phyloP scores from a whole-genome alignment of 2,888 invertebrate species.

The Corbicula japonica region DNA sequence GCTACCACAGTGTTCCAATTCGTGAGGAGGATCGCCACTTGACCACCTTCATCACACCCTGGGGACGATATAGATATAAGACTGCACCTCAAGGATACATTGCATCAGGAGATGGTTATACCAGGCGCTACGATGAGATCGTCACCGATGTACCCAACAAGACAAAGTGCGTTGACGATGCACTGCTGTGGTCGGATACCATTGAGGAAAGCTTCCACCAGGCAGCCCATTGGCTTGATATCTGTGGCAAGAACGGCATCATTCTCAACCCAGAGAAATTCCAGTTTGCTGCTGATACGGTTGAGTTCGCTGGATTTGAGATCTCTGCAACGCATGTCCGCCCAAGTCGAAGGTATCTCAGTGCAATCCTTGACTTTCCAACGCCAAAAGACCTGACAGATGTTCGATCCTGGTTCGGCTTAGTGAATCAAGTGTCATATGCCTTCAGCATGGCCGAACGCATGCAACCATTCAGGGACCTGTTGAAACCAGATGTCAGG shows the following conservation, averaged over 20 bases:
- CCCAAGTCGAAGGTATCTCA: slow-evolving; percentile 55
- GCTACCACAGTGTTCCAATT: slow-evolving; percentile 62
- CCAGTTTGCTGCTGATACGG: slow-evolving; percentile 54
- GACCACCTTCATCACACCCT: slow-evolving; percentile 71
- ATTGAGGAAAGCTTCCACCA: slow-evolving; percentile 63
- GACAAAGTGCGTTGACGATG: slow-evolving; percentile 48
- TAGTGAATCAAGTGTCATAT: slow-evolving; percentile 73
- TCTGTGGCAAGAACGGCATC: slow-evolving; percentile 68
- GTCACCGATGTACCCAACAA: slow-evolving; percentile 45
- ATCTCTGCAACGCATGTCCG: slow-evolving; percentile 52
- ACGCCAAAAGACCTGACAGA: slow-evolving; percentile 67
- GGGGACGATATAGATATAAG: slow-evolving; percentile 69
- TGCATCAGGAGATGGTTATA: slow-evolving; percentile 67
- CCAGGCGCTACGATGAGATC: slow-evolving; percentile 68
- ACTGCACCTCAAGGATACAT: slow-evolving; percentile 64
- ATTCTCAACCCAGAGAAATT: slow-evolving; percentile 68
- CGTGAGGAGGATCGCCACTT: slow-evolving; percentile 58
- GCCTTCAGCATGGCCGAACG: slow-evolving; percentile 69
- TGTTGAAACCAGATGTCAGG: slow-evolving; percentile 64
- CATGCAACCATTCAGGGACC: slow-evolving; percentile 69
- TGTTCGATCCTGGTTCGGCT: slow-evolving; percentile 73
- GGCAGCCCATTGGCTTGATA: slow-evolving; percentile 66
- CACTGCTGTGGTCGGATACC: slow-evolving; percentile 45
- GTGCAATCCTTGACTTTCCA: slow-evolving; percentile 67
- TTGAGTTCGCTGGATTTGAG: slow-evolving; percentile 62